Base-by-base conservation (phyloP, 1,140 invertebrate genomes). In the Lordiphosa mommai region DNA sequence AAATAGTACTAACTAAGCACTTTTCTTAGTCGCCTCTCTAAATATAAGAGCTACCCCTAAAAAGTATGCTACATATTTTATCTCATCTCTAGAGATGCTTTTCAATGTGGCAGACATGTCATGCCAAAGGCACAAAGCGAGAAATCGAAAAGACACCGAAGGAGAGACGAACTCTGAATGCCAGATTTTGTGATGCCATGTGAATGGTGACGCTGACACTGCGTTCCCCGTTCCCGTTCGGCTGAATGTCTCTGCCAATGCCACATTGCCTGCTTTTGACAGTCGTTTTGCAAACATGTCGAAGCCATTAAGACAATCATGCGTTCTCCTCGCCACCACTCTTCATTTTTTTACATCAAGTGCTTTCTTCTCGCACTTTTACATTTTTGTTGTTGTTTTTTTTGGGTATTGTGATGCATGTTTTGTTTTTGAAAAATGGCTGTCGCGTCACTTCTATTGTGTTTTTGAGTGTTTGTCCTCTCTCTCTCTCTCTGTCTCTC, bases 251-350 rank as follows among this genome's bases (percentile, higher is more conserved):
- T 27, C 17, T 20, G 23, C 63, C 51, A 66, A 20, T 65, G 51
- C 63, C 63, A 65, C 73, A 60, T 52, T 68, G 71, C 51, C 77
- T 84, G 77, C 72, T 68, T 72, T 84, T 84, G 77, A 84, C 77
- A 84, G 77, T 84, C 77, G 77, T 84, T 84, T 84, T 84, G 77
- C 77, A 84, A 84, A 84, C 77, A 84, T 84, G 77, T 84, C 77
- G 77, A 84, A 84, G 77, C 77, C 77, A 84, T 84, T 84, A 84
- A 84, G 77, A 84, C 77, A 84, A 84, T 84, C 77, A 84, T 84
- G 76, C 76, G 66, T 80, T 71, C 64, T 38, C 16, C 33, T 36
- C 32, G 14, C 16, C 16, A 7, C 7, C 46, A 10, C 27, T 44
- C 52, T 17, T 34, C 12, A 41, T 29, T 40, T 34, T 53, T 53